A percentile compares a stretch with the other conserved stretches of the same genome.
Evolutionary conservation across 1,140 invertebrate species (phyloP).

Genomic region (Kradibia gibbosae): DNA sequence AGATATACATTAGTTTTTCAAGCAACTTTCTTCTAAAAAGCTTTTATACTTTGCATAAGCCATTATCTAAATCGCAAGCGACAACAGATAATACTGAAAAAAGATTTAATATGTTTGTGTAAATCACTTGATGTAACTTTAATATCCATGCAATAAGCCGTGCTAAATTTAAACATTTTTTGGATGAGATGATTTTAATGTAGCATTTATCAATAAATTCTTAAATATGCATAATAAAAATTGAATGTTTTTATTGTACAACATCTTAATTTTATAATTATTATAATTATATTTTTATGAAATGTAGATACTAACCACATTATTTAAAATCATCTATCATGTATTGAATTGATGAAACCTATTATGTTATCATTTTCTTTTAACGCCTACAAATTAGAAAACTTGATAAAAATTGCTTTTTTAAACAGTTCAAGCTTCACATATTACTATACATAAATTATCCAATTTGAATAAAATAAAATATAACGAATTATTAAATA

Average conservation of each 20-base stretch:
- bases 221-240: too few species aligned
- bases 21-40: background rate
- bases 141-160: constrained; percentile 22
- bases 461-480: background rate
- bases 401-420: background rate
- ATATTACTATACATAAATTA: background rate
- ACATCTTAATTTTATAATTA: background rate
- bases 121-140: background rate
- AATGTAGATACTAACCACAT: too few species aligned
- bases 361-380: background rate
- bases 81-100: background rate
- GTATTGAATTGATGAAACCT: background rate
- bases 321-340: background rate
- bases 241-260: too few species aligned
- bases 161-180: background rate
- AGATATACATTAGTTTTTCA: background rate
- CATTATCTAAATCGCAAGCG: background rate
- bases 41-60: background rate
- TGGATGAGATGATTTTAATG: background rate
- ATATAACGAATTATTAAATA: too few species aligned
- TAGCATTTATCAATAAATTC: background rate
- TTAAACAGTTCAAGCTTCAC: background rate
- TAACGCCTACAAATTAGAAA: too few species aligned
- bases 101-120: background rate
- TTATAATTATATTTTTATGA: background rate